Base-by-base conservation (phyloP, 2,888 invertebrate genomes). In the Sylvicola cinctus region DNA sequence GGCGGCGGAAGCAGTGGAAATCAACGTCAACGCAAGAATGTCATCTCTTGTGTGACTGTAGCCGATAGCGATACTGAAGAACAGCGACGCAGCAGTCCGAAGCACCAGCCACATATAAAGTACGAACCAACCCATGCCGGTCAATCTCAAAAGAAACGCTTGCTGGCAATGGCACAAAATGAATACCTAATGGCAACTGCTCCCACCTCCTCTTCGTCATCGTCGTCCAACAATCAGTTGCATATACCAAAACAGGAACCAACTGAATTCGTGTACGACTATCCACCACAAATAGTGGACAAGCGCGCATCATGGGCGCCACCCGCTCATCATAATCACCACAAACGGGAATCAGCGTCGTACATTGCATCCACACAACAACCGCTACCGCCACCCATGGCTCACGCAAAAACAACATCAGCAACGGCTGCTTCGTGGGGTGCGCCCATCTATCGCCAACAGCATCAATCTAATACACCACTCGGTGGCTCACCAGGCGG, bases 71-170 rank as follows among this genome's bases (percentile, higher is more conserved):
- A 77, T 47, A 68, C 66, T 36, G 76, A 77, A 48, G 72, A 70
- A 36, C 66, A 67, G 45, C 64, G 68, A 34, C 53, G 53, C 32
- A 33, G 36, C 14, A 61, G 60, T 42, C 62, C 67, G 11, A 37
- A 37, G 29, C 37, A 38, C 29, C 47, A 48, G 25, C 43, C 55
- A 5, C 51, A 44, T 41, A 51, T 57, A 25, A 58, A 57, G 38
- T 56, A 57, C 38, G 57, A 58, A 40, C 55, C 57, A 2, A n/a
- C n/a, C n/a, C 41, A 41, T 31, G 62, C 70, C 41, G 74, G 74
- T 8, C 78, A 80, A 52, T 80, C 81, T 34, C 85, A 88, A 60
- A 88, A 88, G 68, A 88, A 88, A 55, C 69, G 87, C 17, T 62
- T 88, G 35, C 58, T 88, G 40, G 85, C 85, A 35, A 83, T 88